These are phyloP conservation scores for Drosophila mojavensis DNA, from an alignment of 1,140 invertebrate genomes.

Conservation along the genomic window DNA sequence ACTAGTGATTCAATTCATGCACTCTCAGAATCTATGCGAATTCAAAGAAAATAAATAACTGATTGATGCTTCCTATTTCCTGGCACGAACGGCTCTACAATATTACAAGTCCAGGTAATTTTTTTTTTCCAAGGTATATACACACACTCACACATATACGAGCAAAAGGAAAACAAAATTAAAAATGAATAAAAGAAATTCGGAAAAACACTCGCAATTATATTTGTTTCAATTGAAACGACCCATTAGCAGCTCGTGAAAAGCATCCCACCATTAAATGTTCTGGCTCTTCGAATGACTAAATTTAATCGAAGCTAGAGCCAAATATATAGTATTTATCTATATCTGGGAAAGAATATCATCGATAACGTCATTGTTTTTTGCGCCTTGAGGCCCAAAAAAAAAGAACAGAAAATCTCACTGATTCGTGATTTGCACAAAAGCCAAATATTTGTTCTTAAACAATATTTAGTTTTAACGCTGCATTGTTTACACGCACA, in stretches of 20 bases:
- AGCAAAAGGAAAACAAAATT: neutral
- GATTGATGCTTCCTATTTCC: constrained; percentile 58
- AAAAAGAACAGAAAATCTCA: constrained; percentile 13
- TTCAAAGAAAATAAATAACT: constrained; percentile 26
- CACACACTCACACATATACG: neutral
- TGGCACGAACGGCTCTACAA: constrained; percentile 33
- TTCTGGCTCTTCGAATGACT: constrained; percentile 47
- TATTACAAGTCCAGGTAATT: constrained; percentile 17
- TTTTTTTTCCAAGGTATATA: constrained; percentile 16
- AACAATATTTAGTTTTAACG: constrained; percentile 80
- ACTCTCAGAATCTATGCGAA: neutral
- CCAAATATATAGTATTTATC: constrained; percentile 13
- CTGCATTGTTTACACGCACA: constrained; percentile 73
- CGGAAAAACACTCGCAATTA: constrained; percentile 41
- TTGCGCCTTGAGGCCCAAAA: constrained; percentile 11
- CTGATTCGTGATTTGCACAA: constrained; percentile 60
- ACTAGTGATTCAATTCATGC: constrained; percentile 29
- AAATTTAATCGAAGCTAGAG: constrained; percentile 50
- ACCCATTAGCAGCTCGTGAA: constrained; percentile 81
- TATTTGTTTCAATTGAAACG: constrained; percentile 72
- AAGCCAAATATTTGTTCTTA: constrained; percentile 79
- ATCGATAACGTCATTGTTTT: constrained; percentile 71
- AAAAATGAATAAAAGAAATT: constrained; percentile 10
- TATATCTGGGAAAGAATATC: constrained; percentile 16
- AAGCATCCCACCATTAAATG: constrained; percentile 58